A percentile compares a stretch with the other conserved stretches of the same genome.
phyloP scores from a whole-genome alignment of 2,113 vertebrate genomes.

The Egretta garzetta region DNA sequence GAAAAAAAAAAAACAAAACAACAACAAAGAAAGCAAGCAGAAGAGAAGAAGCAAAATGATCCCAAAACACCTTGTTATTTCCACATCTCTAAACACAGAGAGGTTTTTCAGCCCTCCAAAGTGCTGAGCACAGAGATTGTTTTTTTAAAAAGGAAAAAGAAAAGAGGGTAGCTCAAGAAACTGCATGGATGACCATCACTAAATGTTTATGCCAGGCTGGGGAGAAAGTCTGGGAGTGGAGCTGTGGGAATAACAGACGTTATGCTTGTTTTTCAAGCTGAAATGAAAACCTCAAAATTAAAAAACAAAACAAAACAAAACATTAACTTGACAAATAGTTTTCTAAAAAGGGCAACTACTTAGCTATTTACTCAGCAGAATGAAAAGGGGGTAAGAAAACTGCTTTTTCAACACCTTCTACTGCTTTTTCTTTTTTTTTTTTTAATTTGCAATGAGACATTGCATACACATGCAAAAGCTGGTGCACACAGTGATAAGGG shows the following conservation, averaged over 20 bases:
- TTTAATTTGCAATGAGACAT: neutral
- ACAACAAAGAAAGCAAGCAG: neutral
- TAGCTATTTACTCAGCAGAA: neutral
- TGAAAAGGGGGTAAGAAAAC: neutral
- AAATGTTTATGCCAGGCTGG: neutral
- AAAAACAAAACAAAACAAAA: neutral
- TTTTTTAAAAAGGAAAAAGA: neutral
- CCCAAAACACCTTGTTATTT: neutral
- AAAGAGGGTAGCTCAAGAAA: neutral
- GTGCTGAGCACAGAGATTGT: neutral
- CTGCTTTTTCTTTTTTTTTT: neutral
- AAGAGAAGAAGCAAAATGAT: neutral
- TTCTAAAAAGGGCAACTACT: neutral
- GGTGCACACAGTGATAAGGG: neutral
- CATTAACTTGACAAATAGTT: neutral
- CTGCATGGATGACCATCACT: neutral
- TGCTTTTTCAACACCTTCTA: neutral
- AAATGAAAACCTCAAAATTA: neutral
- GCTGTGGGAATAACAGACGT: neutral
- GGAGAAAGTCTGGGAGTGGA: neutral
- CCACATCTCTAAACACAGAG: neutral
- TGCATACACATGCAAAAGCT: neutral
- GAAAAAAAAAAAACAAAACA: neutral
- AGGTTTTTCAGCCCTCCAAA: neutral
- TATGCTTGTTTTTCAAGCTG: neutral